phyloP scores from a whole-genome alignment of 2,888 invertebrate species.

The Rotaria socialis region DNA sequence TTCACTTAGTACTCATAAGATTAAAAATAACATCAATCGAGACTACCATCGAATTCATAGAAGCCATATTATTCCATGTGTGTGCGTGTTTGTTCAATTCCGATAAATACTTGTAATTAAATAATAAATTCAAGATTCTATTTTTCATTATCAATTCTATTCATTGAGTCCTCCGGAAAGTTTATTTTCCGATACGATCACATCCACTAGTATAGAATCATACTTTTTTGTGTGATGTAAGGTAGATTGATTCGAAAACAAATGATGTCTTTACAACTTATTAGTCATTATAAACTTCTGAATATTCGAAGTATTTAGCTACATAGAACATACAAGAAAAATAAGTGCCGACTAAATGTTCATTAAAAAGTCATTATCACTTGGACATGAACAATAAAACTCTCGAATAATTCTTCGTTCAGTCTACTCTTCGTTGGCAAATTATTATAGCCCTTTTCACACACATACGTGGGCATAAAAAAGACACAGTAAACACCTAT shows the following conservation, averaged over 20 bases:
- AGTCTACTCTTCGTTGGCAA: background rate
- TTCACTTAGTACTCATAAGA: background rate
- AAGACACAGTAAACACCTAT: too few species aligned
- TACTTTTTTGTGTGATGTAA: too few species aligned
- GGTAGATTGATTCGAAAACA: too few species aligned
- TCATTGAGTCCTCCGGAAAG: too few species aligned
- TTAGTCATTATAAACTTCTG: too few species aligned
- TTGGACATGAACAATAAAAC: background rate
- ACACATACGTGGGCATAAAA: too few species aligned
- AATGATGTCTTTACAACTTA: too few species aligned
- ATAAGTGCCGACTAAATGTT: background rate
- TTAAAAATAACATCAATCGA: background rate
- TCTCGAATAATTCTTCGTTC: background rate
- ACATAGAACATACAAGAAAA: too few species aligned
- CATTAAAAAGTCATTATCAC: background rate
- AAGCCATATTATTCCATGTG: background rate
- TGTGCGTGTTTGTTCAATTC: background rate
- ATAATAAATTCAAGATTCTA: background rate
- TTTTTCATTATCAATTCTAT: background rate
- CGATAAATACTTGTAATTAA: background rate
- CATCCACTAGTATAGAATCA: too few species aligned
- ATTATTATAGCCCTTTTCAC: too few species aligned
- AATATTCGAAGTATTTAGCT: too few species aligned
- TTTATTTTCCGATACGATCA: too few species aligned
- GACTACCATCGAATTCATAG: background rate